Base-by-base conservation (phyloP, 2,113 vertebrate species). In the Urocitellus parryii region DNA sequence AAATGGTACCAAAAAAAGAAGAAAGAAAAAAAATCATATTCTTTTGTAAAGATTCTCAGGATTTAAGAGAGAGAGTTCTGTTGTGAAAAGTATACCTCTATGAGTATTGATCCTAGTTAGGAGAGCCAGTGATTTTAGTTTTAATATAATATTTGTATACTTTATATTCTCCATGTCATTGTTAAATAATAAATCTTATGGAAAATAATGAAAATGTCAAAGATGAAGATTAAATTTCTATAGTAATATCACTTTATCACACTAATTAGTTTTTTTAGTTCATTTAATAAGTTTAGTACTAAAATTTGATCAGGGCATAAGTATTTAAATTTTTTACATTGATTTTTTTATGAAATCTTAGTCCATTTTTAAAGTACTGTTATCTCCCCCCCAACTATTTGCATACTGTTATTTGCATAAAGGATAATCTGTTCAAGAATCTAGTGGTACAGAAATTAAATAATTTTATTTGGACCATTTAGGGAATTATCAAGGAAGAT, bases 131-230 rank as follows among this genome's bases (percentile, higher is more conserved):
- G 14, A 48, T 89, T 95, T 80, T n/a, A 39, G 8, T 53, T 72
- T 73, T 27, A 79, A 74, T 42, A 11, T 67, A n/a, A 48, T 16
- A 22, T 27, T 94, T 96, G 9, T 53, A 24, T 48, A 48, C n/a
- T 39, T 89, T 58, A 39, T 84, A 42, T 76, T 73, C 29, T 77
- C 48, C 61, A 17, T 63, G 8, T 45, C 79, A 34, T 83, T 65
- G 70, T 88, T 91, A 93, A 77, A 32, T 61, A 93, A 79, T 16
- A 91, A 51, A 82, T 53, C 27, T 27, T 81, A 20, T 39, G 24
- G 42, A 73, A 90, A 93, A 85, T 45, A 95, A 88, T 85, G 53
- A 91, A 95, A 92, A 76, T 83, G 83, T 53, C 87, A 88, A 51
- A 86, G 27, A 39, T 88, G 79, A 93, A 78, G 42, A 78, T 70